Conservation (phyloP, 2,888 invertebrate species). For the Epiblema foenella region DNA sequence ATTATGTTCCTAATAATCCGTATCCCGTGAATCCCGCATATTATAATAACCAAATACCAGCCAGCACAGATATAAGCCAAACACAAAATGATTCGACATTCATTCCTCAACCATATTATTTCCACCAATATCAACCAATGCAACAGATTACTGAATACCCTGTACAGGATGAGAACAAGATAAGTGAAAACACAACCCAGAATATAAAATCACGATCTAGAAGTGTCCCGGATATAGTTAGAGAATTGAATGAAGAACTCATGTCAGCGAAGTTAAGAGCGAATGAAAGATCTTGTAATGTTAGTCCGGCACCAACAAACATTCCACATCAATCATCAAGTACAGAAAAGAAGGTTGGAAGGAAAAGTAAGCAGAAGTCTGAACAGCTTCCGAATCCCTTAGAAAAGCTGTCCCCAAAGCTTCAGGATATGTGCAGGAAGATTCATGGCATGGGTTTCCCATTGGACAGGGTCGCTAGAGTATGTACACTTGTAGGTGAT, state of each 20-base stretch:
- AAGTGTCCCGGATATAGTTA: constrained; percentile 91
- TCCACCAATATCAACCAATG: constrained; percentile 67
- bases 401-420: constrained; percentile 75
- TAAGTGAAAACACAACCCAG: constrained; percentile 54
- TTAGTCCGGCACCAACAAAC: constrained; percentile 76
- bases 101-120: constrained; percentile 75
- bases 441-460: constrained; percentile 96
- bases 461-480: constrained; percentile 90
- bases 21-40: constrained; percentile 63
- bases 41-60: constrained; percentile 60
- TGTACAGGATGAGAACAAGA: constrained; percentile 48
- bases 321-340: constrained; percentile 58
- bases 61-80: constrained; percentile 58
- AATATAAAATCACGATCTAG: constrained; percentile 80
- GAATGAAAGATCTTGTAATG: constrained; percentile 79
- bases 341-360: constrained; percentile 60
- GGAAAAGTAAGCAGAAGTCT: constrained; percentile 60
- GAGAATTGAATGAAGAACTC: constrained; percentile 89
- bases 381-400: constrained; percentile 73
- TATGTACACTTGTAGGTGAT: constrained; percentile 90
- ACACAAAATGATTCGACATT: constrained; percentile 63
- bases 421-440: constrained; percentile 88
- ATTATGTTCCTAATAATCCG: constrained; percentile 67
- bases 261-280: constrained; percentile 75
- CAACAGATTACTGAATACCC: constrained; percentile 55